phyloP scores from a whole-genome alignment of 2,888 invertebrate species.

The Calliscelio sp. region DNA sequence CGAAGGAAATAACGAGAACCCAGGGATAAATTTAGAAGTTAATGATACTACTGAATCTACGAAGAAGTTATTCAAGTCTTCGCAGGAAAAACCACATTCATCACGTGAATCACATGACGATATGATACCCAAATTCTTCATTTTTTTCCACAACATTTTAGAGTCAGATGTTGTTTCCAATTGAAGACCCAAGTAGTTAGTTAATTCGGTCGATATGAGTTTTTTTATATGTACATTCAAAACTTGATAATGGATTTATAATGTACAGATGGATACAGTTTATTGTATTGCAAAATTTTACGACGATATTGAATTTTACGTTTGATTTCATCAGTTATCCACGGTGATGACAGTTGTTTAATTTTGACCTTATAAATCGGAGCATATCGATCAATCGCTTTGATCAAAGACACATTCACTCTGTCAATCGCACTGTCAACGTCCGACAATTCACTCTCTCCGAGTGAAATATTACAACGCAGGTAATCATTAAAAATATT shows the following conservation, averaged over 20 bases:
- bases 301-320: background rate
- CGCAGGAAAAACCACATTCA: background rate
- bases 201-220: background rate
- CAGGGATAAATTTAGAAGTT: background rate
- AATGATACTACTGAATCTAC: background rate
- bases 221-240: background rate
- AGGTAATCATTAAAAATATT: background rate
- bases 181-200: background rate
- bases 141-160: background rate
- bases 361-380: background rate
- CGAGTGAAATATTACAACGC: background rate
- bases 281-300: background rate
- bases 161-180: background rate
- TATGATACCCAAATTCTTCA: background rate
- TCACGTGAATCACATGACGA: background rate
- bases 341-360: background rate
- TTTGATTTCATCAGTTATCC: background rate
- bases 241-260: background rate
- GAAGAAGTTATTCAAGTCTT: background rate
- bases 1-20: background rate
- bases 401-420: background rate
- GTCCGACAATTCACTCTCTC: background rate
- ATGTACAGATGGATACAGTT: background rate
- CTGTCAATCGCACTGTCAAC: background rate
- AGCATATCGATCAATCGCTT: background rate